Base-by-base conservation (phyloP, 1,140 invertebrate genomes). In the Caenorhabditis brenneri region DNA sequence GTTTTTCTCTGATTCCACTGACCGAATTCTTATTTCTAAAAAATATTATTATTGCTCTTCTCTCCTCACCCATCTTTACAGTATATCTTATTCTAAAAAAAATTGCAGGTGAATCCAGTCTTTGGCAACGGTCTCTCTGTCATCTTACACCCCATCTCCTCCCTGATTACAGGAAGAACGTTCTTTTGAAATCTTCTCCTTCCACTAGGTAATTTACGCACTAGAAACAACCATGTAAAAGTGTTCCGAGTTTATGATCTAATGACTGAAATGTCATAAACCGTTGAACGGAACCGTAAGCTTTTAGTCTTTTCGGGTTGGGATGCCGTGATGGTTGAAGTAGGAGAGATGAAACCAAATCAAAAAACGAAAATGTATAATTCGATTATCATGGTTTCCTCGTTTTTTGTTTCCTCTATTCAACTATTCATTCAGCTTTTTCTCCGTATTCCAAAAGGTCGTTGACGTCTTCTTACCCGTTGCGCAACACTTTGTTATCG, bases 331-430 rank as follows among this genome's bases (percentile, higher is more conserved):
- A 55, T 55, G 22, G 24, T 55, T 55, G 31, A 24, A 36, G 42
- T 36, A 36, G 36, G 27, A 24, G 22, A 31, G 42, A 15, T 15
- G 29, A 74, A 42, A 74, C 36, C 7, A 24, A 33, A 74, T n/a
- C n/a, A n/a, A 42, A 74, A 74, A 42, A 31, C 15, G 29, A 74
- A 74, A 74, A 74, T 42, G 65, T 74, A 74, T 74, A 74, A 74
- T 74, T 42, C 65, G 65, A 74, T 74, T 74, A 74, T 74, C 65
- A 74, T 74, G 36, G 65, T 42, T 74, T 74, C 65, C 65, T 74
- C 36, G 19, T 74, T 42, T 24, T 42, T 24, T 24, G 0, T 74
- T 22, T 42, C 65, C 9, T 42, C 1, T 42, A n/a, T 33, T 65
- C 15, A 5, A 36, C 53, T 55, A 24, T 27, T 24, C 53, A 33